Percentiles rank a stretch among this genome's conserved stretches.
Conservation (phyloP, 2,888 invertebrate species). For the Stomorhina lunata region DNA sequence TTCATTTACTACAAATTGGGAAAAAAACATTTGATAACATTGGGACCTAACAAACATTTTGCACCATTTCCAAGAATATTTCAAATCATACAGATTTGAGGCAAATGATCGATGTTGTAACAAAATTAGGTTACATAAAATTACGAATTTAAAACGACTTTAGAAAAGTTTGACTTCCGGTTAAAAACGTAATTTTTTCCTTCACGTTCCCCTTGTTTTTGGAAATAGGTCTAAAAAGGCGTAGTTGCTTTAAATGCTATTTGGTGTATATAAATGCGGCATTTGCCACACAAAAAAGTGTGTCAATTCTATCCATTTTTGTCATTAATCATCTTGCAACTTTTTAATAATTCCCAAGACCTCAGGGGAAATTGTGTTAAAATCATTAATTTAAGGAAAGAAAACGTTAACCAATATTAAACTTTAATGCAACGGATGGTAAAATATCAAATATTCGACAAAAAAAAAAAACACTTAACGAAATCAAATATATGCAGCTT, state of each 20-base stretch:
- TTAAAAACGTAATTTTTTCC: too few species aligned
- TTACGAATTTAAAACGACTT: too few species aligned
- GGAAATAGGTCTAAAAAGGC: too few species aligned
- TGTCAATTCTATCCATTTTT: too few species aligned
- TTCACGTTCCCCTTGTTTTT: too few species aligned
- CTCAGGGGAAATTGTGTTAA: neutral
- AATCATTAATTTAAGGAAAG: neutral
- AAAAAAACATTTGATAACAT: neutral
- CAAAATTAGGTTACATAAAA: too few species aligned
- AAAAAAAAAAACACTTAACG: neutral
- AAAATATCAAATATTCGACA: neutral
- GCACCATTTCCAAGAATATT: neutral
- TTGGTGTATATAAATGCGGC: too few species aligned
- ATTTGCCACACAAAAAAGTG: too few species aligned
- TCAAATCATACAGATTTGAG: too few species aligned
- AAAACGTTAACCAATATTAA: conserved; percentile 1
- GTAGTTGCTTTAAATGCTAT: too few species aligned
- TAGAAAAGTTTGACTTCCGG: too few species aligned
- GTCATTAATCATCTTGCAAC: neutral
- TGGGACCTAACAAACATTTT: neutral
- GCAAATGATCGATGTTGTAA: too few species aligned
- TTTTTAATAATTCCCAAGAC: neutral
- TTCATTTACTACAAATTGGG: neutral
- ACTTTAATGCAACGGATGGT: neutral
- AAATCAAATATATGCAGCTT: neutral